Base-by-base conservation (phyloP, 2,113 vertebrate genomes). In the Panthera leo region DNA sequence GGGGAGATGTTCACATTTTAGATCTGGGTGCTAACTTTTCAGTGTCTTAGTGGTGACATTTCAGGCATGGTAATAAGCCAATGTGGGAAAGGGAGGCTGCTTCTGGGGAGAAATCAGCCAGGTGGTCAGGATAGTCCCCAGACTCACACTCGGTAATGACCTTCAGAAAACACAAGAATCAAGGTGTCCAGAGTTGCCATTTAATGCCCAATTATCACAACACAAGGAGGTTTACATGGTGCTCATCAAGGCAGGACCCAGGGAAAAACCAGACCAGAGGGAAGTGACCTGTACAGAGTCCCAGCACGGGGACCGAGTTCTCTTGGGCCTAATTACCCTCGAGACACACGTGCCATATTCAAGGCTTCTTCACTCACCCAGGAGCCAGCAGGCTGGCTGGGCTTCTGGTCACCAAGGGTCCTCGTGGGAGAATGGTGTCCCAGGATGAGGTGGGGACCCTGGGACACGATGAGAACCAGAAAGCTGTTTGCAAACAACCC, bases 151-250 rank as follows among this genome's bases (percentile, higher is more conserved):
- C 39, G 19, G 45, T 85, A 65, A 68, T 29, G 45, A 89, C 1
- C 45, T 63, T 55, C 91, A 96, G 76, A 85, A 95, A 93, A 63
- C 48, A 95, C 82, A 65, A 42, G 67, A 95, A 84, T 94, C 93
- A 27, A 51, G 39, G 16, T 1, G 3, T 15, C 55, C 18, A 67
- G n/a, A 96, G 51, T 55, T 87, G 75, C 21, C 19, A 21, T 98
- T 98, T 97, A 98, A 98, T 98, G 92, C 95, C 95, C 70, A 23
- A 12, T 68, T 14, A 76, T 88, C 86, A 88, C 89, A 94, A 89
- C 34, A 84, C 63, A 75, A 89, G 14, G 53, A 84, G 51, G 86
- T 25, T 85, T 14, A 27, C 45, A 23, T 4, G 31, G 80, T 29
- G 31, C 53, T 73, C 29, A 10, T 31, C 68, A 63, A 88, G 11